Evolutionary conservation across 2,797 vertebrate species (phyloP).

Genomic region (Diglossa cyanea): DNA sequence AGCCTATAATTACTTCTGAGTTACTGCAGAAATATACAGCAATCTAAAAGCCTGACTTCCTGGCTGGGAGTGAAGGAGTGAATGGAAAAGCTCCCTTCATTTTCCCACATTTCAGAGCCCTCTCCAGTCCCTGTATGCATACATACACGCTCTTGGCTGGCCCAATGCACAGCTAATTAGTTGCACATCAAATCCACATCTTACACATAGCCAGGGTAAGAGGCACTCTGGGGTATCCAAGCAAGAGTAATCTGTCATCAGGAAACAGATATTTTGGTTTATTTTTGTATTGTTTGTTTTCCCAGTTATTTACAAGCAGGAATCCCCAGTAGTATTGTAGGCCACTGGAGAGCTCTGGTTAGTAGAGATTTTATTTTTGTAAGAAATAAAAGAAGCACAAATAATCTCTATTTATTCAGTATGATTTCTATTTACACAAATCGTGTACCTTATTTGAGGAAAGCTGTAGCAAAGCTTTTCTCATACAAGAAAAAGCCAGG

Average conservation of each 20-base stretch:
- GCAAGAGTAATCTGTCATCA: neutral
- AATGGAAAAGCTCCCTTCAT: neutral
- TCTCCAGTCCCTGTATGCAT: neutral
- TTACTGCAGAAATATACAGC: slow-evolving; percentile 21
- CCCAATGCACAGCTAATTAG: neutral
- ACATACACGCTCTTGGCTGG: neutral
- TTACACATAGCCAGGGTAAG: neutral
- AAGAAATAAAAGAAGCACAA: neutral
- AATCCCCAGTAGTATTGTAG: neutral
- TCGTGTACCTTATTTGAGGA: neutral
- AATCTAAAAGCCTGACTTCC: slow-evolving; percentile 20
- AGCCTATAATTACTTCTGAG: neutral
- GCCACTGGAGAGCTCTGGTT: neutral
- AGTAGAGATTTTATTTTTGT: slow-evolving; percentile 2
- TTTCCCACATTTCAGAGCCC: slow-evolving; percentile 28
- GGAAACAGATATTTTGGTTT: neutral
- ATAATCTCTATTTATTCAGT: neutral
- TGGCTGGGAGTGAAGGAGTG: neutral
- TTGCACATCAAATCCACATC: neutral
- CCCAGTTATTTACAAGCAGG: slow-evolving; percentile 15
- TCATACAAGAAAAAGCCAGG: neutral
- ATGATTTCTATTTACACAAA: neutral
- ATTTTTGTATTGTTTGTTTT: slow-evolving; percentile 27
- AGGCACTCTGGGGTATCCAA: neutral
- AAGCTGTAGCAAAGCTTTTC: neutral